Base-by-base conservation (phyloP, 2,113 vertebrate genomes). In the Athene noctua region DNA sequence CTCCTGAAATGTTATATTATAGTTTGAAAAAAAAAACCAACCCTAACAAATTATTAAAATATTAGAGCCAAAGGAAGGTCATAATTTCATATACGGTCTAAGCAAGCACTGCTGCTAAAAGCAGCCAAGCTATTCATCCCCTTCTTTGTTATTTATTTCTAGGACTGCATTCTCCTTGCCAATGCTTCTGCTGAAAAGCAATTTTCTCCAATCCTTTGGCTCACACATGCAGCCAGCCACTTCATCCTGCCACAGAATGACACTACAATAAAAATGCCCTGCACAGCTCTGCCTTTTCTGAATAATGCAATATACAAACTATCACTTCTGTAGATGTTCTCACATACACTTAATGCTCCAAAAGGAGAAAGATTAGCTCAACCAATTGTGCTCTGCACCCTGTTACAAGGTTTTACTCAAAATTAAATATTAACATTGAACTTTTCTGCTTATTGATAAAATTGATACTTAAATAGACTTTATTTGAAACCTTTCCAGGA, bases 391-490 rank as follows among this genome's bases (percentile, higher is more conserved):
- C 40, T 82, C 67, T 55, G 66, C 70, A 58, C 25, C 27, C 67
- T 46, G 11, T 11, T 49, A 74, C 25, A 66, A 95, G 32, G n/a
- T 42, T 58, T 68, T 77, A 70, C 86, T 80, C 70, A 92, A 86
- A 95, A 93, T 85, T 79, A 80, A 84, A 36, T 63, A 96, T 47
- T 82, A 95, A 92, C 49, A 38, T 14, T 40, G 66, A 61, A 87
- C 9, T 73, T 25, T 34, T 70, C 87, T 81, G 85, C 70, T 81
- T 96, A 81, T 21, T 74, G 87, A 82, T 52, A 71, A 66, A 97
- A 83, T 26, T 51, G n/a, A 66, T 70, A 92, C 6, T 74, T 90
- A 94, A 87, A 97, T 74, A 89, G 49, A 68, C 81, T 97, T 96
- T 29, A 94, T 47, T 40, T 96, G 72, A 97, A 82, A 84, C 49